Conservation (phyloP, 2,888 invertebrate species). For the Abscondita cerata region DNA sequence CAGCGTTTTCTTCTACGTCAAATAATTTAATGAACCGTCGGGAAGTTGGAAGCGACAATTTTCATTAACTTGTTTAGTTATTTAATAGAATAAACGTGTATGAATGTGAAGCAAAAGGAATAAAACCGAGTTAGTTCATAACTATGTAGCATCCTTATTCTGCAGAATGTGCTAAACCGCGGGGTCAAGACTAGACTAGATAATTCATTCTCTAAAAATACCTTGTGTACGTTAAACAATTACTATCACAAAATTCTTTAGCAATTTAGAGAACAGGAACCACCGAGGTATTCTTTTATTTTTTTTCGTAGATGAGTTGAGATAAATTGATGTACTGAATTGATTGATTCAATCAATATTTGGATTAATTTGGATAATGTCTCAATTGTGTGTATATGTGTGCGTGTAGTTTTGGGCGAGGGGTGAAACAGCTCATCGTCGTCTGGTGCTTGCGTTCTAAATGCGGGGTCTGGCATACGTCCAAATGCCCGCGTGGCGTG, state of each 20-base stretch:
- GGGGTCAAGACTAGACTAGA: slow-evolving; percentile 29
- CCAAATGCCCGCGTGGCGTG: slow-evolving; percentile 54
- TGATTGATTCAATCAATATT: too few relatives aligned
- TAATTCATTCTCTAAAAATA: slow-evolving; percentile 26
- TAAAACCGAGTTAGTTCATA: background rate
- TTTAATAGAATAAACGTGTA: background rate
- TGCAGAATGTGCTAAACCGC: slow-evolving; percentile 14
- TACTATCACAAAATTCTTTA: slow-evolving; percentile 19
- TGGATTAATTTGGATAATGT: slow-evolving; percentile 38
- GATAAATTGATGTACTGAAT: too few relatives aligned
- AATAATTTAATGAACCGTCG: too few relatives aligned
- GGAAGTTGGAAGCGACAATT: too few relatives aligned
- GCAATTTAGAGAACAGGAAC: slow-evolving; percentile 10
- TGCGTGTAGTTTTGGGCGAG: slow-evolving; percentile 16
- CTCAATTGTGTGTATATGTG: slow-evolving; percentile 18
- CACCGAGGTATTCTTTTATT: slow-evolving; percentile 14
- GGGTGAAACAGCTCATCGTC: slow-evolving; percentile 38
- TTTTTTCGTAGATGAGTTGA: slow-evolving; percentile 15
- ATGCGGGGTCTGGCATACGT: slow-evolving; percentile 50
- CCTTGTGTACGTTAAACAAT: slow-evolving; percentile 18
- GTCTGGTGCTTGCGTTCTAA: slow-evolving; percentile 55
- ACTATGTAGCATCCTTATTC: slow-evolving; percentile 10
- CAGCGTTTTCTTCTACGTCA: too few relatives aligned
- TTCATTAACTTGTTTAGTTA: too few relatives aligned
- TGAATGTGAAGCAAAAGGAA: background rate